phyloP scores from a whole-genome alignment of 1,140 invertebrate genomes.

The Gonatopus flavifemur region DNA sequence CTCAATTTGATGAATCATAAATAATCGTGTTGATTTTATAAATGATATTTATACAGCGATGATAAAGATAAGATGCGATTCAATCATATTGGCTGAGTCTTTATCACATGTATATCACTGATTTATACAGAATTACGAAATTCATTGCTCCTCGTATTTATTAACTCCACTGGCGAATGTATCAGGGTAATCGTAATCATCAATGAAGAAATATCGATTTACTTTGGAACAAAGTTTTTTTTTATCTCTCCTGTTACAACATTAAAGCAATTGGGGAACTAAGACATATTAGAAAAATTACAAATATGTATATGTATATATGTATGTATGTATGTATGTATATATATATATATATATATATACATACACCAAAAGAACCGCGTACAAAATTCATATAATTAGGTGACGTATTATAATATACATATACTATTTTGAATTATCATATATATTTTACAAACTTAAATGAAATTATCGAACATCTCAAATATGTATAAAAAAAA shows the following conservation, averaged over 20 bases:
- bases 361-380: constrained; percentile 19
- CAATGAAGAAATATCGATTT: constrained; percentile 7
- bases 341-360: too few species aligned
- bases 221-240: constrained; percentile 24
- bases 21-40: too few species aligned
- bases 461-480: constrained; percentile 10
- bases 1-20: too few species aligned
- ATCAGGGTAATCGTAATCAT: neutral
- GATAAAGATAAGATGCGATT: neutral
- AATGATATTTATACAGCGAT: neutral
- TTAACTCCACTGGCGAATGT: neutral
- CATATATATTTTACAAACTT: constrained; percentile 16
- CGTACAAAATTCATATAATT: constrained; percentile 24
- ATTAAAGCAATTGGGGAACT: constrained; percentile 21
- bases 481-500: constrained; percentile 12
- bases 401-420: constrained; percentile 22
- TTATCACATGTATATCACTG: neutral
- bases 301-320: constrained; percentile 9
- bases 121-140: neutral
- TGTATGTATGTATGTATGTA: neutral
- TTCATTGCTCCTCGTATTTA: too few species aligned
- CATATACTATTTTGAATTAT: constrained; percentile 17
- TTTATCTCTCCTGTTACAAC: constrained; percentile 25
- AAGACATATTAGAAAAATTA: constrained; percentile 24
- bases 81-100: neutral